Base-by-base conservation (phyloP, 2,888 invertebrate genomes). In the Platycheirus rosarum region DNA sequence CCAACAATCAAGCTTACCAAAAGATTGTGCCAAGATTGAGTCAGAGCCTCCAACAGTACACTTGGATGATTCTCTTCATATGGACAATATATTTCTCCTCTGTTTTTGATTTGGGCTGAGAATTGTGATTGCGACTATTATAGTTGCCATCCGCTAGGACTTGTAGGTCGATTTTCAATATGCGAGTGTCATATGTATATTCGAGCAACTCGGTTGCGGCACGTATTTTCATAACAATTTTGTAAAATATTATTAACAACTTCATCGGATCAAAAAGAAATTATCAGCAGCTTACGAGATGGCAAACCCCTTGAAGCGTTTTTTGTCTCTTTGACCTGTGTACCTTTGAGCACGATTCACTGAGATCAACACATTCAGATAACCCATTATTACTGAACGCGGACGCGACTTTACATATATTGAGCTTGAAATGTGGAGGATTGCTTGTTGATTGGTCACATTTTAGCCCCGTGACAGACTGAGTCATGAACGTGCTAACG, bases 181-280 rank as follows among this genome's bases (percentile, higher is more conserved):
- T 57, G 44, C 40, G 29, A 51, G 46, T 4, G 23, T 23, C 23
- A 23, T 23, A 37, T 66, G 68, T 68, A 75, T 57, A 74, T 57
- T 44, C 44, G 14, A 8, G 46, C 16, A 11, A 40, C 29, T 32
- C 29, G 48, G 55, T 53, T 32, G 57, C 57, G 51, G 76, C 76
- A 80, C 80, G 76, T 76, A 80, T 71, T 76, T 80, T 70, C 80
- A 80, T 80, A 80, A 71, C 80, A 80, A 80, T 76, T 77, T 82
- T 82, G 82, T 82, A 71, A 77, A 82, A 82, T 82, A 77, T 82
- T 82, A 82, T 77, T 82, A 82, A 82, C 77, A 82, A 77, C 82
- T 82, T 82, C 82, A 82, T 82, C 68, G 82, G 77, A 82, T 82
- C 82, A 82, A 77, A 82, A 82, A 82, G 77, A 82, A 77, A 82